Base-by-base conservation (phyloP, 2,888 invertebrate species). In the Ceraclea dissimilis region DNA sequence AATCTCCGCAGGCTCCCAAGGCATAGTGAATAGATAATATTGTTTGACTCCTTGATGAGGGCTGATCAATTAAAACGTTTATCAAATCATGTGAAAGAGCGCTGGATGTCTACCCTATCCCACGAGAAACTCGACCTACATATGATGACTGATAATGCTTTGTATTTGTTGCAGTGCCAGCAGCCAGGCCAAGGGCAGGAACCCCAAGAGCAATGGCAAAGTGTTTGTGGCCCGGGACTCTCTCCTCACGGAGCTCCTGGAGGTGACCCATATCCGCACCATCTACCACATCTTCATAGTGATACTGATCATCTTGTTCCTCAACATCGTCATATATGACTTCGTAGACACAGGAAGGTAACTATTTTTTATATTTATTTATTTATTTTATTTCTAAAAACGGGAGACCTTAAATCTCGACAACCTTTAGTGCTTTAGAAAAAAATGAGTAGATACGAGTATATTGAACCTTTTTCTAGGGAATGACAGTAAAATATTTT, bases 281-380 rank as follows among this genome's bases (percentile, higher is more conserved):
- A 85, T 94, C 63, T 90, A 92, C 69, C 87, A 93, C 68, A 85
- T 93, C 62, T 93, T 92, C 71, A 79, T 88, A 49, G 87, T 86
- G 17, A 85, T 88, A 62, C 74, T 93, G 33, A 75, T 90, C 52
- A 74, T 86, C 33, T 75, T 91, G 61, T 79, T 89, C 51, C 72
- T 88, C 55, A 85, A 91, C 65, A 87, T 88, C 5, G 75, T 85
- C 18, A 76, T 85, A 11, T 81, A 83, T 65, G 92, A 92, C 67
- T 79, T 87, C 65, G 74, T 89, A 56, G 83, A 86, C 60, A 80
- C 80, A 60, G 90, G 88, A 71, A 82, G 82, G 91, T 88, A 78
- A 84, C 85, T 77, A 63, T 52, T 11, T 8, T n/a, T n/a, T n/a
- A n/a, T n/a, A n/a, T n/a, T n/a, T n/a, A n/a, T n/a, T n/a, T n/a